Base-by-base conservation (phyloP, 2,113 vertebrate genomes). In the Cisticola juncidis region DNA sequence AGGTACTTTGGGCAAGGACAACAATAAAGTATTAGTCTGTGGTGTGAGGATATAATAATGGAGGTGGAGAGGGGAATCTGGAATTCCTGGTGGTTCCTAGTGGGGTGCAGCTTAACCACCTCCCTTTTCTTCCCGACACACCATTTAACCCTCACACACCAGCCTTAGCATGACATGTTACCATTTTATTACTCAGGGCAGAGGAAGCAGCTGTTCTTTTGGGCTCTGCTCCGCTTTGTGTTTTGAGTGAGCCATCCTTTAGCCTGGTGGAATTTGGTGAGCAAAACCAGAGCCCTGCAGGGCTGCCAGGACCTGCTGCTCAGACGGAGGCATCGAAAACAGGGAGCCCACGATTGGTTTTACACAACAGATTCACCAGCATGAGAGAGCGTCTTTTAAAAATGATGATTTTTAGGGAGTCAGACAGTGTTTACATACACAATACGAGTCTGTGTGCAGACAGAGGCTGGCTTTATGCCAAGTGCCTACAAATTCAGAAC, bases 371-470 rank as follows among this genome's bases (percentile, higher is more conserved):
- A 82, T 51, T 92, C 92, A 61, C 76, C 95, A 81, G 83, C 90
- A 56, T 57, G 80, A 85, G 93, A 95, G 88, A 93, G 65, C 77
- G 28, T 92, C 94, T 85, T 91, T n/a, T 20, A 16, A 25, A 62
- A 5, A 4, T 73, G 53, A 79, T 51, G 56, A 95, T 96, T 97
- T 94, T 96, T 92, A 81, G 72, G 36, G 53, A 88, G 83, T 90
- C 93, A 94, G 96, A 91, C 95, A 96, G 79, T 96, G 91, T 98
- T 98, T 98, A 94, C 86, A 94, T 77, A 89, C 86, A 97, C 96
- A 96, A 86, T 95, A 45, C 93, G 60, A 17, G 83, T 85, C 91
- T 91, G 88, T 90, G 48, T 82, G 94, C 85, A 97, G 94, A 94
- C 85, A 85, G 84, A 47, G 77, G 13, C 81, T 97, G 97, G 97